These are phyloP conservation scores for Thermophis baileyi DNA, from an alignment of 2,113 vertebrate species.

Conservation along the genomic window DNA sequence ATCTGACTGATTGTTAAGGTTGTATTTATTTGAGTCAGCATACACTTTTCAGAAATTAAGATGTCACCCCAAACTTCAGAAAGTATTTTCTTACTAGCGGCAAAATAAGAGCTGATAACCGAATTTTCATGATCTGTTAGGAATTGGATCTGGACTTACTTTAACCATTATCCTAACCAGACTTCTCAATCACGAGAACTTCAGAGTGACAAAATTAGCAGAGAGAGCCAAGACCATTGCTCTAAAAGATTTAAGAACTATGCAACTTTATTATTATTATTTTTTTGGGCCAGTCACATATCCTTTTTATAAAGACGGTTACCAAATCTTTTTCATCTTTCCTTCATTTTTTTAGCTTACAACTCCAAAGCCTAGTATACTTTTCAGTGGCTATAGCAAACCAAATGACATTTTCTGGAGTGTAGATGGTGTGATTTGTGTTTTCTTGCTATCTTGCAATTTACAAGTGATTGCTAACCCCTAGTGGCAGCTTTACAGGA, in stretches of 20 bases:
- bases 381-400: not conserved
- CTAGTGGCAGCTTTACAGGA: not conserved
- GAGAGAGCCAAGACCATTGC: not conserved
- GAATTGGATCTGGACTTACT: not conserved
- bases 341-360: not conserved
- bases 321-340: not conserved
- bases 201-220: not conserved
- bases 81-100: not conserved
- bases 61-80: not conserved
- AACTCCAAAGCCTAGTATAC: not conserved
- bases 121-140: not conserved
- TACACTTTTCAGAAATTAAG: not conserved
- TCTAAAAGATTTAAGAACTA: not conserved
- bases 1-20: not conserved
- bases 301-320: not conserved
- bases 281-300: not conserved
- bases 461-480: constrained; percentile 16
- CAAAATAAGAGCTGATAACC: not conserved
- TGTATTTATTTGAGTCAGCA: not conserved
- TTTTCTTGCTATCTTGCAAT: constrained; percentile 19
- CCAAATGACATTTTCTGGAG: not conserved
- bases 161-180: not conserved
- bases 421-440: not conserved
- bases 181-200: not conserved
- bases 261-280: not conserved